Conservation (phyloP, 2,797 vertebrate species). For the Nyctibius grandis region DNA sequence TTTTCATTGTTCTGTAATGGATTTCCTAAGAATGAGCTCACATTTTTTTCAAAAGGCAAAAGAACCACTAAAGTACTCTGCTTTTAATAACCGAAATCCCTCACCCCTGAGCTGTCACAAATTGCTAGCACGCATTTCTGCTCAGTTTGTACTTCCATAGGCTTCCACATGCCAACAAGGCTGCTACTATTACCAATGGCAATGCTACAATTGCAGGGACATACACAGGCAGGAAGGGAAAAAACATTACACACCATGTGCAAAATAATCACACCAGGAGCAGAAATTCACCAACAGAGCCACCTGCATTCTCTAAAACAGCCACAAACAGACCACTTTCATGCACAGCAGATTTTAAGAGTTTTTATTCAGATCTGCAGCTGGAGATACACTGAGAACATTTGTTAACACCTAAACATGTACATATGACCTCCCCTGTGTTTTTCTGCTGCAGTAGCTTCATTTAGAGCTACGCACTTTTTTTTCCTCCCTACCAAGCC, state of each 20-base stretch:
- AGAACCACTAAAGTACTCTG: not conserved
- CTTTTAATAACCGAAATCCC: conserved; percentile 4
- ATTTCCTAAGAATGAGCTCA: not conserved
- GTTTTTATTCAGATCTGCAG: not conserved
- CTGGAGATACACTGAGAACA: not conserved
- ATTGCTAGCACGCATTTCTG: not conserved
- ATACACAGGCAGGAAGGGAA: not conserved
- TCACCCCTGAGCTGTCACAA: not conserved
- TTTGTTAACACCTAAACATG: not conserved
- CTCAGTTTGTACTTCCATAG: not conserved
- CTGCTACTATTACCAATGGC: not conserved
- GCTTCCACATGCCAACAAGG: not conserved
- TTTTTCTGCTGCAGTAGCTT: not conserved
- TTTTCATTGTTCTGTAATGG: not conserved
- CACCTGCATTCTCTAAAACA: not conserved
- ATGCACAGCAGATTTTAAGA: not conserved
- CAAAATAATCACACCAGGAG: not conserved
- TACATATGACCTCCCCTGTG: not conserved
- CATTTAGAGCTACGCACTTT: not conserved
- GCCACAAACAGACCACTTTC: not conserved
- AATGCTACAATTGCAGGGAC: not conserved
- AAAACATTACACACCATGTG: accelerated
- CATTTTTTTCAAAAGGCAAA: not conserved
- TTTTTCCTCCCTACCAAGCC: not conserved
- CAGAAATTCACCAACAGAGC: not conserved